Evolutionary conservation across 1,140 invertebrate species (phyloP).

Genomic region (Drosophila varians): DNA sequence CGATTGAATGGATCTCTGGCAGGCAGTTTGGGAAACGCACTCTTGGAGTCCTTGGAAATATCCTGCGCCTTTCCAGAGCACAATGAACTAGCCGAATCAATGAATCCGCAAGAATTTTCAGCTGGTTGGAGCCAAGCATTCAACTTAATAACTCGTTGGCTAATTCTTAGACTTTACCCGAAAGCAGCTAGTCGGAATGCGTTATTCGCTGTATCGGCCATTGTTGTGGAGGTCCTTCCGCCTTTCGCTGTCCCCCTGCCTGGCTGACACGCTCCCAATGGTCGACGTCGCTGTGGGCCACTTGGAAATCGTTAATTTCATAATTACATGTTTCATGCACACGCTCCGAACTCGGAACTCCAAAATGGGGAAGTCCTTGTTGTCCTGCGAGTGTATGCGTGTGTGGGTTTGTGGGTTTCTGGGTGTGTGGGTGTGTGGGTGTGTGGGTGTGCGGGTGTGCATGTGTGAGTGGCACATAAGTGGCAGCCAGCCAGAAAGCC

Average conservation of each 20-base stretch:
- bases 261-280: slow-evolving; percentile 36
- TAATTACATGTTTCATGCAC: slow-evolving; percentile 82
- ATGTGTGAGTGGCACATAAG: slow-evolving; percentile 73
- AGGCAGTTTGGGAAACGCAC: background rate
- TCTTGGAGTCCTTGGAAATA: background rate
- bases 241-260: slow-evolving; percentile 4
- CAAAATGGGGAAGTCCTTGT: slow-evolving; percentile 52
- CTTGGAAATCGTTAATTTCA: slow-evolving; percentile 82
- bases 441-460: slow-evolving; percentile 19
- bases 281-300: slow-evolving; percentile 63
- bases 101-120: background rate
- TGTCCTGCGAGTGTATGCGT: slow-evolving; percentile 2
- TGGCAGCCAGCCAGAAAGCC: slow-evolving; percentile 79
- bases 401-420: background rate
- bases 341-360: slow-evolving; percentile 50
- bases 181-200: too few relatives aligned
- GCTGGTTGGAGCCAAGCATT: too few relatives aligned
- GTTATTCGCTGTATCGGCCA: background rate
- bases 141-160: background rate
- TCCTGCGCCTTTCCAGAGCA: background rate
- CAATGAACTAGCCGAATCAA: background rate
- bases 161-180: slow-evolving; percentile 7
- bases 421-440: background rate
- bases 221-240: slow-evolving; percentile 3
- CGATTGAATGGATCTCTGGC: background rate